phyloP scores from a whole-genome alignment of 2,113 vertebrate species.

The Hipposideros armiger region DNA sequence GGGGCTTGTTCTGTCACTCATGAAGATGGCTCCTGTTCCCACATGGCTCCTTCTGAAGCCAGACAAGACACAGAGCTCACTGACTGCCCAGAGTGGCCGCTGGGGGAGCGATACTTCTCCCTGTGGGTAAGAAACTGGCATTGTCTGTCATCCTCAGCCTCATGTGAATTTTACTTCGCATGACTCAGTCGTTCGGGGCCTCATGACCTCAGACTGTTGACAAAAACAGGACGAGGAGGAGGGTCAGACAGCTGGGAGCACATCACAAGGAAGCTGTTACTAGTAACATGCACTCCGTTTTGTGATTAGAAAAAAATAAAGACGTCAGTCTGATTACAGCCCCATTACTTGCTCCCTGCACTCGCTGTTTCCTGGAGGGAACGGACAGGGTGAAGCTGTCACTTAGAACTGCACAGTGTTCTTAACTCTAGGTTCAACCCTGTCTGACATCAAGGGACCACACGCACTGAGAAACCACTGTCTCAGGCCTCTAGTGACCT shows the following conservation, averaged over 20 bases:
- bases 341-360: background rate
- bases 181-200: background rate
- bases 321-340: background rate
- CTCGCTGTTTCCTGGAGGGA: background rate
- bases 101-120: background rate
- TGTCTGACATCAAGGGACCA: background rate
- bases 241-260: background rate
- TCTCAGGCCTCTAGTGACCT: background rate
- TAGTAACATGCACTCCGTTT: background rate
- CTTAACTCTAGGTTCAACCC: background rate
- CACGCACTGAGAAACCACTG: background rate
- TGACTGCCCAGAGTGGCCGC: background rate
- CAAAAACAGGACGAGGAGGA: background rate
- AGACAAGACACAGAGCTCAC: background rate
- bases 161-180: background rate
- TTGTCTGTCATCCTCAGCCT: background rate
- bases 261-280: background rate
- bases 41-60: background rate
- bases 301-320: background rate
- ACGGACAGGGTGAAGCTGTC: background rate
- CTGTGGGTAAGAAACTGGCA: background rate
- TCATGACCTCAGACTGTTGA: background rate
- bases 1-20: background rate
- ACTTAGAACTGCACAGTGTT: background rate
- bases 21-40: background rate